These are phyloP conservation scores for Spodoptera littoralis DNA, from an alignment of 2,888 invertebrate species.

Conservation along the genomic window DNA sequence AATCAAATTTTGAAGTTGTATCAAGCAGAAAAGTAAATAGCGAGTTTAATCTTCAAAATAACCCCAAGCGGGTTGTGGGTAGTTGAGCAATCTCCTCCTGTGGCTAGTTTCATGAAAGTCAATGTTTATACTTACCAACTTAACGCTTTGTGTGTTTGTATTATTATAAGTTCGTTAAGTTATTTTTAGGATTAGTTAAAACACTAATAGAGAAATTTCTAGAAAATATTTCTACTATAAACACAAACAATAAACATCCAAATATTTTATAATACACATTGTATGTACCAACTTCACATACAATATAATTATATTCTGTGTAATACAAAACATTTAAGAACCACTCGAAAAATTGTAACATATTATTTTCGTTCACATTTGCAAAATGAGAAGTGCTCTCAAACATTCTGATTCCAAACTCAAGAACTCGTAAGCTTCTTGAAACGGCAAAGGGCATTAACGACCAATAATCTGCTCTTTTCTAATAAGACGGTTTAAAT, in stretches of 20 bases:
- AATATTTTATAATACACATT: no score
- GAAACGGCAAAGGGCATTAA: conserved; percentile 23
- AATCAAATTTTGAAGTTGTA: conserved; percentile 51
- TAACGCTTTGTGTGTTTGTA: conserved; percentile 31
- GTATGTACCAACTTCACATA: no score
- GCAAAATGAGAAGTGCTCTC: not conserved
- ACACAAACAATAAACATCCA: not conserved
- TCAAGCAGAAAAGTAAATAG: conserved; percentile 53
- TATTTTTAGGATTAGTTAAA: conserved; percentile 13
- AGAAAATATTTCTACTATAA: not conserved
- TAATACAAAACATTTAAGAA: not conserved
- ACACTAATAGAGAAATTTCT: not conserved
- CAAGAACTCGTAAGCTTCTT: conserved; percentile 21
- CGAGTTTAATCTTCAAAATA: conserved; percentile 57
- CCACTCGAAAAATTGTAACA: conserved; percentile 1
- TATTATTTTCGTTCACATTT: not conserved
- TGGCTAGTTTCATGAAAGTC: conserved; percentile 37
- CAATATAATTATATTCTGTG: no score
- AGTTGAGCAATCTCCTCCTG: conserved; percentile 27
- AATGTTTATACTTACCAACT: conserved; percentile 41
- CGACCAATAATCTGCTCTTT: conserved; percentile 34
- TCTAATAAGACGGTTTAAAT: conserved; percentile 47
- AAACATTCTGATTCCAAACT: conserved; percentile 3
- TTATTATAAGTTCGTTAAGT: conserved; percentile 12
- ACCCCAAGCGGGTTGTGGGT: conserved; percentile 32